Percentiles rank a stretch among this genome's conserved stretches.
phyloP scores from a whole-genome alignment of 2,113 vertebrate species.

The Daboia siamensis region DNA sequence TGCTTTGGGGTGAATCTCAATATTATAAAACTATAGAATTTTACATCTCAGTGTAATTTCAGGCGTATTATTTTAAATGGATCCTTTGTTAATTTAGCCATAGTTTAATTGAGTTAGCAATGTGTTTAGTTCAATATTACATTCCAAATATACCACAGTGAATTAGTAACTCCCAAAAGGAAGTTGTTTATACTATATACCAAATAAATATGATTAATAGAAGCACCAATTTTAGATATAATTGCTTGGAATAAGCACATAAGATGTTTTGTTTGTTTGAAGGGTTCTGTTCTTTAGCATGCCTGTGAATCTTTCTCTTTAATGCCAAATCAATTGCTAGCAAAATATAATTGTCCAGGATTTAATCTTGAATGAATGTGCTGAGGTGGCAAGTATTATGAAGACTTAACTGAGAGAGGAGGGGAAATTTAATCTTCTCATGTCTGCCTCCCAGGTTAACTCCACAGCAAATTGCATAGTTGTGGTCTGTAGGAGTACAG shows the following conservation, averaged over 20 bases:
- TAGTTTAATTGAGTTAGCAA: slow-evolving; percentile 69
- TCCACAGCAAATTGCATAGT: background rate
- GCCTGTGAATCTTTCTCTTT: background rate
- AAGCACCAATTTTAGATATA: background rate
- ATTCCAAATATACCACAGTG: slow-evolving; percentile 53
- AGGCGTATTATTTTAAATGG: slow-evolving; percentile 73
- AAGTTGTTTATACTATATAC: slow-evolving; percentile 38
- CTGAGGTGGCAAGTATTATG: background rate
- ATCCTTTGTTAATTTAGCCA: slow-evolving; percentile 69
- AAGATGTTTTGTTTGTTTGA: slow-evolving; percentile 6
- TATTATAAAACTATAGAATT: slow-evolving; percentile 76
- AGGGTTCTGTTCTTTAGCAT: background rate
- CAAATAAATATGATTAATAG: background rate
- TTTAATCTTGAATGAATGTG: background rate
- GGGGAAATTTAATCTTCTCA: background rate
- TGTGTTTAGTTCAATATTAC: slow-evolving; percentile 56
- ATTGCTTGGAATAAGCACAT: background rate
- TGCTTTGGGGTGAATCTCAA: slow-evolving; percentile 77
- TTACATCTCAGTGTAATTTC: slow-evolving; percentile 70
- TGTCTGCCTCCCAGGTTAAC: background rate
- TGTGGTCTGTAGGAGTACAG: background rate
- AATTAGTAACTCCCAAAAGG: slow-evolving; percentile 49
- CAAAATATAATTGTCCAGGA: background rate
- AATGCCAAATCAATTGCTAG: background rate
- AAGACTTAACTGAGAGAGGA: background rate